phyloP scores from a whole-genome alignment of 2,888 invertebrate species.

The Pimpla rufipes region DNA sequence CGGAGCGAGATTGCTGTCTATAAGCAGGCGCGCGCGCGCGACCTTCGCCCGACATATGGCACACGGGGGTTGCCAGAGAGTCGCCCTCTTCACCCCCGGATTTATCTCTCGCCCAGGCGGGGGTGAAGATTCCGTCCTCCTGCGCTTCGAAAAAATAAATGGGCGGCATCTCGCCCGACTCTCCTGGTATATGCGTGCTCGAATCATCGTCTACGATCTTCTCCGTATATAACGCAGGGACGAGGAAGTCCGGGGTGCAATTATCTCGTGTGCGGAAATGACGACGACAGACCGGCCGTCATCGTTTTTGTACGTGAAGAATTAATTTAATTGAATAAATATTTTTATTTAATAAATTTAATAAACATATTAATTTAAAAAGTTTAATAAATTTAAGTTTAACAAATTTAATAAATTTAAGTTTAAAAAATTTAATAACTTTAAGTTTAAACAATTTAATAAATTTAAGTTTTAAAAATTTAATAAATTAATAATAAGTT shows the following conservation, averaged over 20 bases:
- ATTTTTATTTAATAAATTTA: not conserved
- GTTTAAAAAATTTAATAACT: too few species aligned
- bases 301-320: not conserved
- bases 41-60: slow-evolving; percentile 80
- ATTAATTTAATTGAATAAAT: not conserved
- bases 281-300: not conserved
- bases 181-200: slow-evolving; percentile 22
- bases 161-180: slow-evolving; percentile 33
- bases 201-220: slow-evolving; percentile 44
- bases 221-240: not conserved
- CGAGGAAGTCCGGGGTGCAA: not conserved
- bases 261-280: not conserved
- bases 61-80: slow-evolving; percentile 73
- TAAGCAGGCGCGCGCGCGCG: slow-evolving; percentile 64
- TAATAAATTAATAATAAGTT: too few species aligned
- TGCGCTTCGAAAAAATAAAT: slow-evolving; percentile 28
- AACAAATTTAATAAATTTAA: too few species aligned
- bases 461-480: too few species aligned
- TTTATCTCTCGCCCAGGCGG: slow-evolving; percentile 71
- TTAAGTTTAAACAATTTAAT: too few species aligned
- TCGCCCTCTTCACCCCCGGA: slow-evolving; percentile 58
- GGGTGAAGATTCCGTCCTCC: slow-evolving; percentile 56
- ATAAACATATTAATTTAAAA: too few species aligned
- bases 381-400: too few species aligned
- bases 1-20: slow-evolving; percentile 22